Base-by-base conservation (phyloP, 2,888 invertebrate genomes). In the Ecliptopera silaceata region DNA sequence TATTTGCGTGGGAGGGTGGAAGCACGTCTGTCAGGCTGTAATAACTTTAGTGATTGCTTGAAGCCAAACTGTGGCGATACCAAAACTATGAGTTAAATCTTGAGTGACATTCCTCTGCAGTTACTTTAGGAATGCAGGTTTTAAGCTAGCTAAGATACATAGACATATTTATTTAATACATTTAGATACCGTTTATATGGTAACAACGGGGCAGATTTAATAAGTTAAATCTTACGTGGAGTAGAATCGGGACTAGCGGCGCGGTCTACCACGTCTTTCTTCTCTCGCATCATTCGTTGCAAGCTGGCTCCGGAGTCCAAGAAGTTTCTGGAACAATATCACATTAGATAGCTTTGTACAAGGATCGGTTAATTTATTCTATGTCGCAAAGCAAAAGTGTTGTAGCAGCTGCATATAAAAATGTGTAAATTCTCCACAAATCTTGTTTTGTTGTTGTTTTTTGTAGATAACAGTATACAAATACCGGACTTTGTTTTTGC, bases 261-360 rank as follows among this genome's bases (percentile, higher is more conserved):
- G 22, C 63, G 58, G 18, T 77, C 76, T 4, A 71, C 57, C 0
- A 61, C 59, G 12, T 76, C 76, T 18, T 65, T 72, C 46, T 61
- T 70, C 38, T 77, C 75, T 3, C 65, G 58, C 3, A 70, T 55
- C 6, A 70, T 46, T 10, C 71, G 69, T 57, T 72, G 71, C 22
- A 67, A 52, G 8, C 69, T 69, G 11, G 69, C 63, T 1, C 72
- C 70, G 10, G 70, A 61, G 29, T 77, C 75, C 48, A 71, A 46
- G 47, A 69, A 69, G 44, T 66, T 77, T 49, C 80, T 80, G 72
- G 1, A 79, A 79, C 55, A 61, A 56, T 12, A 1, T 4, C 34
- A 13, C 13, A 34, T 34, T n/a, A n/a, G n/a, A n/a, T n/a, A n/a
- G n/a, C n/a, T n/a, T n/a, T n/a, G n/a, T n/a, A n/a, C n/a, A n/a